phyloP scores from a whole-genome alignment of 2,113 vertebrate species.

The Toxotes jaculatrix region DNA sequence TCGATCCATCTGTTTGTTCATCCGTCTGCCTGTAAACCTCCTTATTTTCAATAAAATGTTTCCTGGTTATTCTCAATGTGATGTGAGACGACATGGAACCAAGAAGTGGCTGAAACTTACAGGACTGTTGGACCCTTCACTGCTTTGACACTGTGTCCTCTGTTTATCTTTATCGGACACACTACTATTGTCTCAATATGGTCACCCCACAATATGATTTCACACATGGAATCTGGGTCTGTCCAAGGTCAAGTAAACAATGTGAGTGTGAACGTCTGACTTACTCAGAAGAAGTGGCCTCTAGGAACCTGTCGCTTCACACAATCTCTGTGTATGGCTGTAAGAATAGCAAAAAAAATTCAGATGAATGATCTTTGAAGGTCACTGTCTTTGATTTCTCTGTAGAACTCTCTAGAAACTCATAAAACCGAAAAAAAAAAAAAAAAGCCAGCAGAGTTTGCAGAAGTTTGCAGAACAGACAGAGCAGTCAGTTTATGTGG shows the following conservation, averaged over 20 bases:
- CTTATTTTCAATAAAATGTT: no score
- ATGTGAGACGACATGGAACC: no score
- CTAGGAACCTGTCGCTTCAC: background rate
- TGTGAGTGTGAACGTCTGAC: background rate
- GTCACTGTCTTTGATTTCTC: background rate
- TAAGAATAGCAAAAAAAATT: background rate
- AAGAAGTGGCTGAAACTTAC: no score
- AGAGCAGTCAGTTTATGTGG: background rate
- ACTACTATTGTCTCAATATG: background rate
- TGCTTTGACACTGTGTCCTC: background rate
- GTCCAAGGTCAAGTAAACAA: background rate
- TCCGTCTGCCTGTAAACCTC: no score
- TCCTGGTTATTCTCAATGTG: no score
- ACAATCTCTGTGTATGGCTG: no score
- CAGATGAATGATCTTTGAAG: background rate
- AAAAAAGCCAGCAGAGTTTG: background rate
- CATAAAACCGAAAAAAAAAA: background rate
- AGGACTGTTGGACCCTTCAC: no score
- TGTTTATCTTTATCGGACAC: background rate
- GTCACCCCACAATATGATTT: background rate
- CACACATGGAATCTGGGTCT: background rate
- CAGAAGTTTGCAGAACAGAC: constrained; percentile 6
- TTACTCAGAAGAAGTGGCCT: background rate
- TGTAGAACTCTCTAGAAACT: background rate
- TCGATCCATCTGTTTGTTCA: no score